Conservation (phyloP, 35 echinoderm and acorn worm genomes). For the Stichopus chloronotus region DNA sequence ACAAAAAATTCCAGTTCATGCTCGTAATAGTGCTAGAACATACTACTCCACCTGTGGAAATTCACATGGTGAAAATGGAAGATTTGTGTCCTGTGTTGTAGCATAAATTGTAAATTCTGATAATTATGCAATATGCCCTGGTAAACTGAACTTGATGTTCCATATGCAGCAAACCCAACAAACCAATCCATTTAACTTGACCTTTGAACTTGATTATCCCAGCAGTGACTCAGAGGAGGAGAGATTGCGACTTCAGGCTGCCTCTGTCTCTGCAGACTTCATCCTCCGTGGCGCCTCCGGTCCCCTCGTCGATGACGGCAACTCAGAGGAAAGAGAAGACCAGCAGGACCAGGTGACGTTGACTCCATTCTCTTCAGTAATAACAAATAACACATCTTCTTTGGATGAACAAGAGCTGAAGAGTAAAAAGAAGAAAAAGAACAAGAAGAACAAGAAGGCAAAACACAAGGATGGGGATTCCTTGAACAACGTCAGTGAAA, state of each 20-base stretch:
- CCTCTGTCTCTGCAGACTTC: conserved; percentile 59
- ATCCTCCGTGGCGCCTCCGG: conserved; percentile 30
- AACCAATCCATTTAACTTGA: no score
- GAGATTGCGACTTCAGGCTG: conserved; percentile 48
- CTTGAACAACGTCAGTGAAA: background rate
- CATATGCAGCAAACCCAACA: no score
- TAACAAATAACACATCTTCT: background rate
- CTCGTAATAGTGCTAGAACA: no score
- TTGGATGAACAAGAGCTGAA: background rate
- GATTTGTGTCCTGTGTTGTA: no score
- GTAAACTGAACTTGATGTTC: no score
- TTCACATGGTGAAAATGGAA: no score
- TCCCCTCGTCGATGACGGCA: background rate
- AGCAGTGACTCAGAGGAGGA: conserved; percentile 80
- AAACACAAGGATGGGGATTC: background rate
- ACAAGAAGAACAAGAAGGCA: conserved; percentile 13
- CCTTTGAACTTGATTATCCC: no score
- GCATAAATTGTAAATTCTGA: no score
- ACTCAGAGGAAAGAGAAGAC: background rate
- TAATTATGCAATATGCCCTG: no score
- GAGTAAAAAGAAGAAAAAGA: conserved; percentile 14
- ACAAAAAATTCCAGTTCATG: no score
- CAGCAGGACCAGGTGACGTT: conserved; percentile 39
- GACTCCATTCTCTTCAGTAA: conserved; percentile 43
- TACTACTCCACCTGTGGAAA: no score